Evolutionary conservation across 2,113 vertebrate genomes (phyloP).

Genomic region (Gallinago media): DNA sequence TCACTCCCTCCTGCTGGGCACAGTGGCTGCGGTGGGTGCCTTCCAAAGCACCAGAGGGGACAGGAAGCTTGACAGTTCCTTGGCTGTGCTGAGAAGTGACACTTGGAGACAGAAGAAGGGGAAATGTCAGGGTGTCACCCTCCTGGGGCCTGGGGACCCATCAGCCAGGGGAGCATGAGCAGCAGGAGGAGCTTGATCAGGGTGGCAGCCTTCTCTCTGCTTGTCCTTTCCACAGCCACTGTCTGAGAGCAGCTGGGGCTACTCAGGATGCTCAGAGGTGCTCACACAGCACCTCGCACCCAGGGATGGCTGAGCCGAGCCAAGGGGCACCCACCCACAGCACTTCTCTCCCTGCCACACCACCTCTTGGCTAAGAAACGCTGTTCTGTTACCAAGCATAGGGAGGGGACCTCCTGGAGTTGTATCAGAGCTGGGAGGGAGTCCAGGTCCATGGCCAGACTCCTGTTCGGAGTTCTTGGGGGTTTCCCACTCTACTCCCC

Average conservation of each 20-base stretch:
- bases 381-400: background rate
- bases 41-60: background rate
- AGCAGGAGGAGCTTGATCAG: background rate
- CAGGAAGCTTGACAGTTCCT: background rate
- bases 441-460: background rate
- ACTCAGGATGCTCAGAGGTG: background rate
- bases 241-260: background rate
- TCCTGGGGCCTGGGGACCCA: accelerated
- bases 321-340: background rate
- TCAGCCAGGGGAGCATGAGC: background rate
- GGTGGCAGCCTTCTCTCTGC: background rate
- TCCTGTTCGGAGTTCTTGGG: background rate
- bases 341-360: background rate
- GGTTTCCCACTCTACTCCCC: background rate
- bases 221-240: background rate
- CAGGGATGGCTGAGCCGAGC: accelerated
- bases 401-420: background rate
- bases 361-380: background rate
- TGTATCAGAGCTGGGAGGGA: background rate
- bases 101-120: background rate
- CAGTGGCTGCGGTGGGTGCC: background rate
- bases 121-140: constrained; percentile 5
- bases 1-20: background rate
- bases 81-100: constrained; percentile 8
- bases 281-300: accelerated